Evolutionary conservation across 2,797 vertebrate genomes (phyloP).

Genomic region (Sebastiscus albofasciatus): DNA sequence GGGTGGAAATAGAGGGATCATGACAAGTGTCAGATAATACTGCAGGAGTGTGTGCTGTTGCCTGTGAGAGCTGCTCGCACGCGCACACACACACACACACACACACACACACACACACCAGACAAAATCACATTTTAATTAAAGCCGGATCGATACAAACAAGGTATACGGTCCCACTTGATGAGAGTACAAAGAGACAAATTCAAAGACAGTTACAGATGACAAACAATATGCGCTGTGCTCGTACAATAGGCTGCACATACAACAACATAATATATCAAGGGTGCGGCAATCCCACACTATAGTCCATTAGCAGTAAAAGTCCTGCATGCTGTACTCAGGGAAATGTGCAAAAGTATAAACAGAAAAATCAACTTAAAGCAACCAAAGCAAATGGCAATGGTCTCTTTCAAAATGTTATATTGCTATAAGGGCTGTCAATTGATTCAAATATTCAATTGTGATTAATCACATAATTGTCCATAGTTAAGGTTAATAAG

Average conservation of each 20-base stretch:
- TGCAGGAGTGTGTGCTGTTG: constrained; percentile 17
- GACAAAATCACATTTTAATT: constrained; percentile 62
- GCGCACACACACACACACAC: constrained; percentile 11
- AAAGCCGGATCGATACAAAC: constrained; percentile 50
- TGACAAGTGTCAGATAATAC: constrained; percentile 48
- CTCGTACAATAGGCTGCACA: neutral
- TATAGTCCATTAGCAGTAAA: neutral
- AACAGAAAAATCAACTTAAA: neutral
- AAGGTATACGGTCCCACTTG: neutral
- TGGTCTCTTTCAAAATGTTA: neutral
- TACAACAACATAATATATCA: neutral
- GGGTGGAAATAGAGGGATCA: constrained; percentile 39
- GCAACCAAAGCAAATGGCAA: neutral
- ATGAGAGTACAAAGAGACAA: constrained; percentile 25
- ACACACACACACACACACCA: constrained; percentile 9
- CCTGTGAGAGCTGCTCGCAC: neutral
- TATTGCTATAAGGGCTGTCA: no score
- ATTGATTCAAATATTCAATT: no score
- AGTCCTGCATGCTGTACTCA: neutral
- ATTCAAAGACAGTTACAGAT: neutral
- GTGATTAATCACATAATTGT: no score
- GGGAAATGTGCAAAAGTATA: neutral
- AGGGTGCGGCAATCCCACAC: neutral
- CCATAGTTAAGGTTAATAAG: rapidly evolving
- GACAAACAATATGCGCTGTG: neutral